Conservation (phyloP, 2,113 vertebrate species). For the Oophaga pumilio region DNA sequence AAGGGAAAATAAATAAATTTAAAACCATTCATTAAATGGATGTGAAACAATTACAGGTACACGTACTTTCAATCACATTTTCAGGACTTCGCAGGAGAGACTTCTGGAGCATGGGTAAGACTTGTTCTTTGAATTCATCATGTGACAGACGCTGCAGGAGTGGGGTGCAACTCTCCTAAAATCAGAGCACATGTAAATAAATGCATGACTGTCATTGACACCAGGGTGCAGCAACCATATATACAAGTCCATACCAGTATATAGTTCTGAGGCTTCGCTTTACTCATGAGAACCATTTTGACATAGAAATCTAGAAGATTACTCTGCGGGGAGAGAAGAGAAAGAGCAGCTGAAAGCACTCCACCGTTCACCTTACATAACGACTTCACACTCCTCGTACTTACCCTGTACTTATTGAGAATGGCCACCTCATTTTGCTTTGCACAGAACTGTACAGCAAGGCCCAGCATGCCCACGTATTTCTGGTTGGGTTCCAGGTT, state of each 20-base stretch:
- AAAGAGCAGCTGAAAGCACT: not conserved
- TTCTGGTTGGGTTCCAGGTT: slow-evolving; percentile 83
- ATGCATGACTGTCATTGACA: not conserved
- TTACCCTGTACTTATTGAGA: slow-evolving; percentile 84
- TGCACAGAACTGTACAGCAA: slow-evolving; percentile 86
- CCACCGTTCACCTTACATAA: not conserved
- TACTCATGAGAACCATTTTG: slow-evolving; percentile 95
- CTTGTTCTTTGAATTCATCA: slow-evolving; percentile 86
- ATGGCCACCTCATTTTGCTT: slow-evolving; percentile 80
- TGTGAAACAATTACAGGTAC: not conserved
- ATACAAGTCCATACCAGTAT: slow-evolving; percentile 76
- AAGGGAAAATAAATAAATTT: not conserved
- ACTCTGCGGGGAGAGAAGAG: slow-evolving; percentile 67
- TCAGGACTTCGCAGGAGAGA: slow-evolving; percentile 92
- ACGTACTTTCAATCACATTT: slow-evolving; percentile 93
- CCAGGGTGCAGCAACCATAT: accelerated
- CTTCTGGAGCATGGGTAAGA: slow-evolving; percentile 91
- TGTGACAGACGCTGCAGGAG: slow-evolving; percentile 88
- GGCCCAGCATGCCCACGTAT: slow-evolving; percentile 81
- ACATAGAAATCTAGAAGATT: slow-evolving; percentile 89
- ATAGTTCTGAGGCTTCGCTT: slow-evolving; percentile 86
- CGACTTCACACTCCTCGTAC: slow-evolving; percentile 26
- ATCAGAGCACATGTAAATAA: slow-evolving; percentile 52
- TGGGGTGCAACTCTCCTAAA: slow-evolving; percentile 82
- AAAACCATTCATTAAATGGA: not conserved